Conservation (phyloP, 2,888 invertebrate genomes). For the Galeopsomyia nigrocyanea region DNA sequence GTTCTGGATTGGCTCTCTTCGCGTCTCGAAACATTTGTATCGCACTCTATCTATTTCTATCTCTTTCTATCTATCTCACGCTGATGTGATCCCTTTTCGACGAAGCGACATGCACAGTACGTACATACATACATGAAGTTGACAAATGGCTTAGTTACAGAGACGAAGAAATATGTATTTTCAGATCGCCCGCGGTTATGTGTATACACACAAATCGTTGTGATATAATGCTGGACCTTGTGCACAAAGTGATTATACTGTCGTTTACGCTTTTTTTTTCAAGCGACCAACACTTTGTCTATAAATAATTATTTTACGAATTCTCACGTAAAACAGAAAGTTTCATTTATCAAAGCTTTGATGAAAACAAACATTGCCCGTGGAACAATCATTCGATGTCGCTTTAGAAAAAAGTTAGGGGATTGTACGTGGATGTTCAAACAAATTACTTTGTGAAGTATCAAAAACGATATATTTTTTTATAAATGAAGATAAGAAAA, state of each 20-base stretch:
- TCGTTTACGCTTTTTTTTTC: constrained; percentile 20
- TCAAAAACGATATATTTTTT: constrained; percentile 42
- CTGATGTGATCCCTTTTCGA: constrained; percentile 45
- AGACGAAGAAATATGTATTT: constrained; percentile 37
- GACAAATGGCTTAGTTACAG: constrained; percentile 35
- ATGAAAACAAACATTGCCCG: too few relatives aligned
- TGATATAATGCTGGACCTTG: constrained; percentile 43
- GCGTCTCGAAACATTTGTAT: too few relatives aligned
- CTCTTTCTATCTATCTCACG: constrained; percentile 9
- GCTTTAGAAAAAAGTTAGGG: constrained; percentile 23
- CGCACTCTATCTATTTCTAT: not conserved
- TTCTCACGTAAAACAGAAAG: too few relatives aligned
- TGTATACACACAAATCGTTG: constrained; percentile 14
- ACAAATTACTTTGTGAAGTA: constrained; percentile 45
- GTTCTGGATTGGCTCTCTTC: too few relatives aligned
- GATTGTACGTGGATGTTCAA: constrained; percentile 38
- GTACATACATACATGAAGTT: not conserved
- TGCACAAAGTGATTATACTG: constrained; percentile 34
- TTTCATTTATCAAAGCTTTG: too few relatives aligned
- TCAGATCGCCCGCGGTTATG: constrained; percentile 32
- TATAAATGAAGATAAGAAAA: constrained; percentile 26
- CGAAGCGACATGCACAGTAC: constrained; percentile 2
- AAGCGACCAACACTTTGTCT: not conserved
- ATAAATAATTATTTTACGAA: too few relatives aligned
- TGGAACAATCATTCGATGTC: not conserved